Evolutionary conservation across 2,888 invertebrate species (phyloP).

Genomic region (Lucinisca nassula): DNA sequence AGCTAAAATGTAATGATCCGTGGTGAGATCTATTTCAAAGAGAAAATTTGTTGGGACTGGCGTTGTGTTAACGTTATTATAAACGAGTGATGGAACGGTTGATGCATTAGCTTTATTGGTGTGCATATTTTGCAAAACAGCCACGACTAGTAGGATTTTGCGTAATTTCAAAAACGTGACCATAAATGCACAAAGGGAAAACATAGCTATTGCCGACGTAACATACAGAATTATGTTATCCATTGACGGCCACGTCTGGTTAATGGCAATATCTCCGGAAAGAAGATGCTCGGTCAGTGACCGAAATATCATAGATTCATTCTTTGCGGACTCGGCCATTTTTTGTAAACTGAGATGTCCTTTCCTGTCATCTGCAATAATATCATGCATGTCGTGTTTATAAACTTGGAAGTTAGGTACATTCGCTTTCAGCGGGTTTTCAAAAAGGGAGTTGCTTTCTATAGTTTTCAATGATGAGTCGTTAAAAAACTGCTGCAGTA

Average conservation of each 20-base stretch:
- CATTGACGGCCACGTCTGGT: neutral
- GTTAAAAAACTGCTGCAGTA: slow-evolving; percentile 2
- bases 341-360: slow-evolving; percentile 30
- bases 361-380: slow-evolving; percentile 42
- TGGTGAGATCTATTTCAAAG: neutral
- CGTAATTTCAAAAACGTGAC: slow-evolving; percentile 16
- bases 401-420: slow-evolving; percentile 27
- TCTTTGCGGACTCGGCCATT: slow-evolving; percentile 38
- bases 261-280: neutral
- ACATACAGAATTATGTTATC: slow-evolving; percentile 27
- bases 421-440: slow-evolving; percentile 13
- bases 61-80: neutral
- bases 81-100: neutral
- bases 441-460: slow-evolving; percentile 25
- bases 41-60: neutral
- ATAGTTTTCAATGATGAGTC: slow-evolving; percentile 13
- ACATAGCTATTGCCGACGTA: slow-evolving; percentile 16
- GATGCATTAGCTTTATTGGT: neutral
- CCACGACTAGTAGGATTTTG: neutral
- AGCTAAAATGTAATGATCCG: neutral
- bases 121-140: neutral
- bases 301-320: slow-evolving; percentile 21
- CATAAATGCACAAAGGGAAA: slow-evolving; percentile 5
- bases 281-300: too few relatives aligned
- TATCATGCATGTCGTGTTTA: slow-evolving; percentile 27